Conservation (phyloP, 2,113 vertebrate genomes). For the Gyps fulvus region DNA sequence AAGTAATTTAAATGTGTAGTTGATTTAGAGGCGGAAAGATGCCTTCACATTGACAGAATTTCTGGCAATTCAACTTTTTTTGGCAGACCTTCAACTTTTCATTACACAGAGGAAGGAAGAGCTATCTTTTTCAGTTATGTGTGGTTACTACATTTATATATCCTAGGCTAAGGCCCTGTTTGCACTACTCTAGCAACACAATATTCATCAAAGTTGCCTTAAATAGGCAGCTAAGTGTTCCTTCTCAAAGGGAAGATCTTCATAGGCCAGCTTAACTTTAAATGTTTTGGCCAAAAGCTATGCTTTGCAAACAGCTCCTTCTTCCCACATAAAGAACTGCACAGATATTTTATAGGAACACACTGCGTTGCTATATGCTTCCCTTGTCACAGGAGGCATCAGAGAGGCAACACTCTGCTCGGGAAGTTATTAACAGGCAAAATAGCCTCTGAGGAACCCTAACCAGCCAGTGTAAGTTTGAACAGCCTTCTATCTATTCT, state of each 20-base stretch:
- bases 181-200: background rate
- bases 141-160: background rate
- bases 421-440: background rate
- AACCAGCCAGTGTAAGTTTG: background rate
- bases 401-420: background rate
- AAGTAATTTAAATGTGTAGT: constrained; percentile 47
- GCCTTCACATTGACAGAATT: constrained; percentile 47
- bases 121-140: constrained; percentile 23
- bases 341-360: background rate
- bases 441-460: background rate
- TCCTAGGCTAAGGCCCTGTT: background rate
- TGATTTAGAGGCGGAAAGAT: constrained; percentile 59
- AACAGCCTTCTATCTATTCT: background rate
- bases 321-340: background rate
- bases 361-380: background rate
- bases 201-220: background rate
- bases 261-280: background rate
- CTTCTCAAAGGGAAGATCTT: background rate
- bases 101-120: constrained; percentile 57
- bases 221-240: background rate
- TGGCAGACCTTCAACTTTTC: constrained; percentile 52
- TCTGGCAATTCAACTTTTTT: constrained; percentile 42
- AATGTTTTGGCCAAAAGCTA: background rate
- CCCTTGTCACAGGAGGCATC: background rate
- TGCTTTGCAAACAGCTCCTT: background rate